A percentile compares a stretch with the other conserved stretches of the same genome.
Evolutionary conservation across 2,888 invertebrate genomes (phyloP).

Genomic region (Stenoptilia bipunctidactyla): DNA sequence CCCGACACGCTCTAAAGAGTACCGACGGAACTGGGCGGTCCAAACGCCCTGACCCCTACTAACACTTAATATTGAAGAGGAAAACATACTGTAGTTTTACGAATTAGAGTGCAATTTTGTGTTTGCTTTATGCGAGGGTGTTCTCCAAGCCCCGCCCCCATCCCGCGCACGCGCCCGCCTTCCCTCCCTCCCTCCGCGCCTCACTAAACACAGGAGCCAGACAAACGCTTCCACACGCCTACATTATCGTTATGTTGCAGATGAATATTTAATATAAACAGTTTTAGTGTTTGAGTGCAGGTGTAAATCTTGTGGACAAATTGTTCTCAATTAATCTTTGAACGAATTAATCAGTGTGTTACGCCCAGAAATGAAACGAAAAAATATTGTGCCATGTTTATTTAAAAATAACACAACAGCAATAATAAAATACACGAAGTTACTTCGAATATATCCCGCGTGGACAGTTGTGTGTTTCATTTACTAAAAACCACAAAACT

Average conservation of each 20-base stretch:
- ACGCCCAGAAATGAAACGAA: too few species aligned
- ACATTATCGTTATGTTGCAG: conserved; percentile 62
- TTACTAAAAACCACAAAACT: too few species aligned
- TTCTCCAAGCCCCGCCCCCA: conserved; percentile 40
- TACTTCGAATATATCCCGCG: too few species aligned
- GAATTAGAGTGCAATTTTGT: conserved; percentile 16
- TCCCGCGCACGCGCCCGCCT: conserved; percentile 53
- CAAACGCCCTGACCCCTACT: not conserved
- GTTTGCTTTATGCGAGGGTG: conserved; percentile 30
- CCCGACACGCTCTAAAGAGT: conserved; percentile 2
- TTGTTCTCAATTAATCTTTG: not conserved
- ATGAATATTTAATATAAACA: conserved; percentile 54
- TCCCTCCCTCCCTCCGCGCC: conserved; percentile 12
- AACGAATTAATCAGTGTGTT: too few species aligned
- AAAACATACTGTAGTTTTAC: not conserved
- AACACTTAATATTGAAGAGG: not conserved
- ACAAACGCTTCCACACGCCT: conserved; percentile 49
- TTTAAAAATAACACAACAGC: too few species aligned
- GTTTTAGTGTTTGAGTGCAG: conserved; percentile 18
- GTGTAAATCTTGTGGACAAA: not conserved
- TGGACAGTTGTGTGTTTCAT: too few species aligned
- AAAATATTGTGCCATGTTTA: too few species aligned
- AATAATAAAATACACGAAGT: too few species aligned
- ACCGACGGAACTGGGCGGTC: not conserved
- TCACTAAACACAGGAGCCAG: conserved; percentile 22